These are phyloP conservation scores for Colius striatus DNA, from an alignment of 2,113 vertebrate genomes.

Conservation along the genomic window DNA sequence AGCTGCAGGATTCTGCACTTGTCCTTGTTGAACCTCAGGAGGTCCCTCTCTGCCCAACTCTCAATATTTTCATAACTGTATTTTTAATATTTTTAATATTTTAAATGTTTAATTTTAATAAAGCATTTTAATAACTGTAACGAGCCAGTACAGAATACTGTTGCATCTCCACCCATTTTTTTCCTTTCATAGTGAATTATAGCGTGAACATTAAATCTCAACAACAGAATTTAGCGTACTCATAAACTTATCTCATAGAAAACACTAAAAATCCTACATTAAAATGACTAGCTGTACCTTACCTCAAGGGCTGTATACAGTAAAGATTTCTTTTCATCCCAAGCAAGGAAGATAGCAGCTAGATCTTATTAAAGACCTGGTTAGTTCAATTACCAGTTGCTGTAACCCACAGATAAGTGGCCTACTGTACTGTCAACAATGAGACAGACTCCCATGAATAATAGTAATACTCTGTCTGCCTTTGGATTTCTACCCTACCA, in stretches of 20 bases:
- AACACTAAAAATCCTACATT: background rate
- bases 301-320: background rate
- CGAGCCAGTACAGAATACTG: background rate
- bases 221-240: background rate
- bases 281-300: background rate
- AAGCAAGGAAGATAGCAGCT: constrained; percentile 11
- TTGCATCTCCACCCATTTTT: background rate
- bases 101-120: no score
- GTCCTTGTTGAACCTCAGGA: no score
- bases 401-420: constrained; percentile 4
- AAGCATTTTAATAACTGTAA: background rate
- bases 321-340: background rate
- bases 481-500: background rate
- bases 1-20: no score
- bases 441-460: background rate
- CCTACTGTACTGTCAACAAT: background rate
- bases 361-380: background rate
- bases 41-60: no score
- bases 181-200: fast-evolving
- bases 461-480: background rate
- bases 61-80: no score
- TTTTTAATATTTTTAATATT: no score
- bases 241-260: background rate
- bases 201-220: background rate
- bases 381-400: background rate